Percentiles rank a stretch among this genome's conserved stretches.
Evolutionary conservation across 2,888 invertebrate genomes (phyloP).

Genomic region (Sminthurides aquaticus): DNA sequence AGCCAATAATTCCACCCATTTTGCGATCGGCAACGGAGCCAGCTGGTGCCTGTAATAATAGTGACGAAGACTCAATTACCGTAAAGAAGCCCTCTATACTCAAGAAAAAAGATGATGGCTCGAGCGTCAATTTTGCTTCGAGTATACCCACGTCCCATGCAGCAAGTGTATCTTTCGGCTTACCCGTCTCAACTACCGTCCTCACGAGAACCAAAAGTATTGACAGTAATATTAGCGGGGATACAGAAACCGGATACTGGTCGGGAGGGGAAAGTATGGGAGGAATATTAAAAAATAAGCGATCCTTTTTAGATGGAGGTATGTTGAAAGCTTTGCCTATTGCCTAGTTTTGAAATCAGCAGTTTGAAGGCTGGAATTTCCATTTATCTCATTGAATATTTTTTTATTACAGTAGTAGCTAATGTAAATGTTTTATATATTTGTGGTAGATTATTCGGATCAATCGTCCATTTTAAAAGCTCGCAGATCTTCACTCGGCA

Average conservation of each 20-base stretch:
- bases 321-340: background rate
- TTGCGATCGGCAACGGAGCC: conserved; percentile 18
- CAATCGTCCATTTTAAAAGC: conserved; percentile 28
- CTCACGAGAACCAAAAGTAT: conserved; percentile 28
- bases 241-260: conserved; percentile 34
- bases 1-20: conserved; percentile 27
- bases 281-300: conserved; percentile 20
- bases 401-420: background rate
- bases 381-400: background rate
- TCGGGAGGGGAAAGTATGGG: conserved; percentile 24
- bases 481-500: conserved; percentile 28
- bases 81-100: conserved; percentile 30
- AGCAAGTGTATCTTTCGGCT: conserved; percentile 30
- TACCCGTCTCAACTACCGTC: conserved; percentile 20
- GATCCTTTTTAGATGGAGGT: conserved; percentile 18
- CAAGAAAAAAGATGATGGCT: conserved; percentile 28
- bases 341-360: too few species aligned
- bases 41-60: background rate
- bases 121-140: background rate
- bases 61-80: conserved; percentile 9
- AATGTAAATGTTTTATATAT: conserved; percentile 4
- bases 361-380: too few species aligned
- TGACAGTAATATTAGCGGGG: conserved; percentile 27
- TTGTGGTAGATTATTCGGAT: conserved; percentile 21
- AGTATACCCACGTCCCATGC: conserved; percentile 8